Base-by-base conservation (phyloP, 2,888 invertebrate genomes). In the Imbricaverruca yamaguchii region DNA sequence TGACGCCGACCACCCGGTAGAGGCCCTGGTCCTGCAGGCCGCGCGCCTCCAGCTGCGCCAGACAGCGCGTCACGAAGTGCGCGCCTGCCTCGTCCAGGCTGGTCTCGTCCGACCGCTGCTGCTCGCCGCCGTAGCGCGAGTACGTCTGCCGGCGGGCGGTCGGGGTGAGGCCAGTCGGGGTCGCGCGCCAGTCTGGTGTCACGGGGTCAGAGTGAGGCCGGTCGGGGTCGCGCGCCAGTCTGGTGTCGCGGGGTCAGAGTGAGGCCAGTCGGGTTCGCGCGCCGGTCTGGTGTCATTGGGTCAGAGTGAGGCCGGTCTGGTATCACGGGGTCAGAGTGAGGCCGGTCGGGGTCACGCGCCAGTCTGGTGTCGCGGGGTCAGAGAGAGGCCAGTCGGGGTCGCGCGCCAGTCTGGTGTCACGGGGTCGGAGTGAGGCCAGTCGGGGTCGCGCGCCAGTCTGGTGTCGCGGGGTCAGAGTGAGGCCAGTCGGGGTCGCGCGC, bases 21-120 rank as follows among this genome's bases (percentile, higher is more conserved):
- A 96, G 89, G n/a, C 95, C 96, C 89, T 98, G 97, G 87, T 98
- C 98, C 87, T 96, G 95, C 83, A 98, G 89, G 13, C 96, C 97
- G 86, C 96, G 91, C 85, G 90, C 91, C 89, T 98, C 97, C 83
- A 98, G 89, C 81, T 92, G 92, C 85, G 91, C 91, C 84, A 97
- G 92, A 87, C 97, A 93, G 85, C 92, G 91, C 82, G 92, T 92
- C 85, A 97, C 93, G 90, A 98, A 98, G 84, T 91, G 90, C 88
- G 97, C 95, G 39, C 98, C 98, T 82, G 92, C 90, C 83, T 96
- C 97, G 89, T 98, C 97, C 83, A 98, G 89, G 84, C 90, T 89
- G 85, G 92, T 91, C 85, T 92, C 92, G 86, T 93, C 93, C n/a
- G 55, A 7, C 1, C 56, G 18, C 56, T 53, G 39, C 39, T 39